Evolutionary conservation across 1,140 invertebrate genomes (phyloP).

Genomic region (Onthophagus taurus): DNA sequence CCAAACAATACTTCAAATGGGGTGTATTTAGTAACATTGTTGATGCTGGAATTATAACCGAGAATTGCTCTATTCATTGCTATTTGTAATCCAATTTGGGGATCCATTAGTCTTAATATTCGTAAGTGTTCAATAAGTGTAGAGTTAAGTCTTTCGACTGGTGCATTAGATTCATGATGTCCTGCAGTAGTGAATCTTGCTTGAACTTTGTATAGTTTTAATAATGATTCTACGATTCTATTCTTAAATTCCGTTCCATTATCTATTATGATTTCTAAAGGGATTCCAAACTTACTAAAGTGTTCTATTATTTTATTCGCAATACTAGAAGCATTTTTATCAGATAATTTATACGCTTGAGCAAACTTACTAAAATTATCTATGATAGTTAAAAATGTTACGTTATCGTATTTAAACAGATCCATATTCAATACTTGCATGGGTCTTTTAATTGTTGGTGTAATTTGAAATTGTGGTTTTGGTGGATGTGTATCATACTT

Average conservation of each 20-base stretch:
- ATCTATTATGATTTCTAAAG: slow-evolving; percentile 9
- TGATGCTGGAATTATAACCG: slow-evolving; percentile 10
- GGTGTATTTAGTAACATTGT: slow-evolving; percentile 6
- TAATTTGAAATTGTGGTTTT: slow-evolving; percentile 22
- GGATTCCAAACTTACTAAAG: slow-evolving; percentile 5
- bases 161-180: slow-evolving; percentile 14
- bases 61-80: not conserved
- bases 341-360: not conserved
- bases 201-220: slow-evolving; percentile 14
- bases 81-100: not conserved
- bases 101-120: not conserved
- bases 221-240: slow-evolving; percentile 13
- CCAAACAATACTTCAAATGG: no score
- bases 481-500: slow-evolving; percentile 30
- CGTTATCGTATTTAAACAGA: slow-evolving; percentile 21
- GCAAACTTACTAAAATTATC: not conserved
- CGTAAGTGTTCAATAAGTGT: slow-evolving; percentile 16
- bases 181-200: slow-evolving; percentile 9
- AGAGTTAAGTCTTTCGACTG: slow-evolving; percentile 13
- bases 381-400: slow-evolving; percentile 1
- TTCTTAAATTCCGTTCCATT: slow-evolving; percentile 17
- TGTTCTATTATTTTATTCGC: not conserved
- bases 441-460: slow-evolving; percentile 21
- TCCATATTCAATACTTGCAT: slow-evolving; percentile 28
- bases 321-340: not conserved